Evolutionary conservation across 2,888 invertebrate genomes (phyloP).

Genomic region (Micoletzkya japonica): DNA sequence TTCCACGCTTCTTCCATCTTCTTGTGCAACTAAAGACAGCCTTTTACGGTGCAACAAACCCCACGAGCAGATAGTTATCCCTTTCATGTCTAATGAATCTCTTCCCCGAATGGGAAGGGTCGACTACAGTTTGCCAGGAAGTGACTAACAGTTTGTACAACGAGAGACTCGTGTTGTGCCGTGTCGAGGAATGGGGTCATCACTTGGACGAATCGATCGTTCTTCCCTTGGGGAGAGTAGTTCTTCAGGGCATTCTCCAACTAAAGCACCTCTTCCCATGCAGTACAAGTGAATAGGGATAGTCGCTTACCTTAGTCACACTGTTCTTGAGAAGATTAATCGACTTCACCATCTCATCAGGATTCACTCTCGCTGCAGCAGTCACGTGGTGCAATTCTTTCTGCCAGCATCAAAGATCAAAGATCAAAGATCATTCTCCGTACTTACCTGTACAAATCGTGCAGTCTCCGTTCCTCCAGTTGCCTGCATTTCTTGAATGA

Average conservation of each 20-base stretch:
- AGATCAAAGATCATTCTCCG: background rate
- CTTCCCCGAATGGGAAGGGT: no score
- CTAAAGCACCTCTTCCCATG: slow-evolving; percentile 67
- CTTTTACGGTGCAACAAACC: background rate
- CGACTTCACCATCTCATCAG: slow-evolving; percentile 66
- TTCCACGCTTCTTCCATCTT: slow-evolving; percentile 86
- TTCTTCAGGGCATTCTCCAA: slow-evolving; percentile 87
- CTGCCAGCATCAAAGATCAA: background rate
- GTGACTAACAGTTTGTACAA: slow-evolving; percentile 75
- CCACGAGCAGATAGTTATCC: no score
- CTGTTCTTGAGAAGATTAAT: slow-evolving; percentile 47
- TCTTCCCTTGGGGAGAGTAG: slow-evolving; percentile 75
- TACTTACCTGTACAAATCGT: slow-evolving; percentile 26
- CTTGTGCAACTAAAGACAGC: slow-evolving; percentile 76
- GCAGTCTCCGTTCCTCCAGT: no score
- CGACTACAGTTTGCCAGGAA: no score
- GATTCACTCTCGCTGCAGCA: slow-evolving; percentile 75
- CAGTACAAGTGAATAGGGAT: background rate
- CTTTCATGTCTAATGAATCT: no score
- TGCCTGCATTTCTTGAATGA: slow-evolving; percentile 33
- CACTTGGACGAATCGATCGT: slow-evolving; percentile 82
- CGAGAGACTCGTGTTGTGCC: slow-evolving; percentile 83
- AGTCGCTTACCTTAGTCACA: slow-evolving; percentile 37
- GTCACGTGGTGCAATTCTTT: slow-evolving; percentile 91
- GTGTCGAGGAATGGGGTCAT: slow-evolving; percentile 82